Evolutionary conservation across 2,797 vertebrate species (phyloP).

Genomic region (Acrossocheilus fasciatus): DNA sequence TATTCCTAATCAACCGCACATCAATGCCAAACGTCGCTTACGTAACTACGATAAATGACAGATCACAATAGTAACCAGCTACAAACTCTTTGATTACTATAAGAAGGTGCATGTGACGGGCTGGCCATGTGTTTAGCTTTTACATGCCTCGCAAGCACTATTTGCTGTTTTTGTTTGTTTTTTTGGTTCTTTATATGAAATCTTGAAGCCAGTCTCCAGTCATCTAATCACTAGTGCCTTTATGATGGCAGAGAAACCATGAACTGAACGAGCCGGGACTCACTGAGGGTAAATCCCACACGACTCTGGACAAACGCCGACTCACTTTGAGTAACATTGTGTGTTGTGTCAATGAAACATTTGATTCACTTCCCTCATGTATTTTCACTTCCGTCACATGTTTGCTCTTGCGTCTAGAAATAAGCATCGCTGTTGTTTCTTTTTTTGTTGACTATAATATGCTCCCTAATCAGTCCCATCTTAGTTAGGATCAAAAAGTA

Average conservation of each 20-base stretch:
- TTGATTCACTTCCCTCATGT: neutral
- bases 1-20: conserved; percentile 62
- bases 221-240: conserved; percentile 71
- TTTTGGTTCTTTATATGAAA: neutral
- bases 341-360: neutral
- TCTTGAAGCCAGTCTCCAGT: conserved; percentile 43
- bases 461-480: neutral
- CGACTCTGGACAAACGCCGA: conserved; percentile 2
- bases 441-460: neutral
- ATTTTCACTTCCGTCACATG: neutral
- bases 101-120: conserved; percentile 56
- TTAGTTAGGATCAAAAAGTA: neutral
- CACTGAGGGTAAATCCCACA: conserved; percentile 53
- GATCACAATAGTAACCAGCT: conserved; percentile 56
- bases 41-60: conserved; percentile 60
- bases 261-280: conserved; percentile 55
- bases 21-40: conserved; percentile 62
- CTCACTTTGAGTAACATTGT: conserved; percentile 28
- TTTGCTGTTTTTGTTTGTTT: neutral
- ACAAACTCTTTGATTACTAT: conserved; percentile 17
- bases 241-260: conserved; percentile 59
- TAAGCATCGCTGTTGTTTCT: neutral
- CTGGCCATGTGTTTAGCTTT: conserved; percentile 47
- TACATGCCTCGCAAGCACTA: conserved; percentile 47
- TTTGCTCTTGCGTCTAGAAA: neutral